Evolutionary conservation across 1,140 invertebrate species (phyloP), one percentile per base, ranked within the genome.

Genomic region (Magallana gigas): DNA sequence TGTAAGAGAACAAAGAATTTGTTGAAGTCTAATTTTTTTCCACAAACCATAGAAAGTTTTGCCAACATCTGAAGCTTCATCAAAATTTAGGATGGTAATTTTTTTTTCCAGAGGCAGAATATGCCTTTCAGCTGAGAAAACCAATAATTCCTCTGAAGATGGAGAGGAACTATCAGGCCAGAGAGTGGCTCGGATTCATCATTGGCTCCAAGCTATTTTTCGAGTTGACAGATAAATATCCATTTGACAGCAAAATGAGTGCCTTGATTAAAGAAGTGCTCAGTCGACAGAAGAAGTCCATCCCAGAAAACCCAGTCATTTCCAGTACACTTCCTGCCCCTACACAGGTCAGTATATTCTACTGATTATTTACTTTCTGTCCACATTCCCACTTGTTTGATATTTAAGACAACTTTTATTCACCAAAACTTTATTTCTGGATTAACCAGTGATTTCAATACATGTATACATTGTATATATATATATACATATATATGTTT

Each of bases 131-230:
- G 62, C 85, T 90, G 57, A 85, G 90, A 9, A 93, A 93, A 82
- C 87, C 87, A n/a, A 92, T 94, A 48, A 92, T 94, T 81, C 94
- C 94, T 6, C 88, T 94, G 1, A 91, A 92, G 58, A 92, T 94
- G 91, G 89, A 94, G 81, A 57, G 56, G 57, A 89, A 88, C 14
- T 94, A 93, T 84, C 71, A 84, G 56, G 90, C 94, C 11, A 92
- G 93, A 88, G 93, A 93, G 9, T 94, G 93, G 93, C 88, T 94
- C 12, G 94, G 94, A n/a, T 85, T 94, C 58, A 91, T 94, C 18
- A 82, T 93, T 14, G 94, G 93, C 7, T 87, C 91, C 12, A 94
- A 94, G 81, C 88, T 93, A 16, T 94, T 90, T 85, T 93, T 91
- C 87, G 92, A 94, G 85, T 93, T 94, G 84, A 91, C 90, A 57